These are phyloP conservation scores for Anguilla rostrata DNA, from an alignment of 2,113 vertebrate genomes.

Conservation along the genomic window DNA sequence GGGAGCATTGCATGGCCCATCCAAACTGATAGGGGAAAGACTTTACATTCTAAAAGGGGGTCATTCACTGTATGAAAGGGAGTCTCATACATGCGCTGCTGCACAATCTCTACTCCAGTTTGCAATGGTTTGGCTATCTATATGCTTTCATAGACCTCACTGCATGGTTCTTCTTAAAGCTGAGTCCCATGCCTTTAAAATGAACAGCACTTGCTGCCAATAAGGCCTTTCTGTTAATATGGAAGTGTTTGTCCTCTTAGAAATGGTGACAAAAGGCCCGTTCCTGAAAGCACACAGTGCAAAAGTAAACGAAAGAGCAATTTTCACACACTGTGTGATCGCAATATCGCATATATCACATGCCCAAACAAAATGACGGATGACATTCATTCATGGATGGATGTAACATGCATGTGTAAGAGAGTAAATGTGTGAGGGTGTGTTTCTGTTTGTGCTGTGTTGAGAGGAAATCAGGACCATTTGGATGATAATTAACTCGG, in stretches of 20 bases:
- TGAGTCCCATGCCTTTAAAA: neutral
- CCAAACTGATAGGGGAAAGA: neutral
- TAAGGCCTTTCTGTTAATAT: neutral
- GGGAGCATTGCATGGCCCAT: neutral
- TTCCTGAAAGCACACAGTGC: neutral
- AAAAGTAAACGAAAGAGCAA: neutral
- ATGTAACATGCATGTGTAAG: neutral
- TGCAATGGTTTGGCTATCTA: neutral
- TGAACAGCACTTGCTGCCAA: neutral
- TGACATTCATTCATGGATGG: neutral
- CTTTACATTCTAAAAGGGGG: neutral
- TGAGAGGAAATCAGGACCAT: neutral
- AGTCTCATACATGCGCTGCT: neutral
- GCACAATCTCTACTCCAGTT: neutral
- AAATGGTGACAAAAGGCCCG: neutral
- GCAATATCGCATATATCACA: neutral
- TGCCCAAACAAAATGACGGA: neutral
- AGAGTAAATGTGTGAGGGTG: neutral
- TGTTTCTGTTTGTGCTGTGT: neutral
- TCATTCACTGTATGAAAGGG: neutral
- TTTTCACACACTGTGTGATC: neutral
- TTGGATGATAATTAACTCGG: neutral
- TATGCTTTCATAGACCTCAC: neutral
- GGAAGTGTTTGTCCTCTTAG: neutral
- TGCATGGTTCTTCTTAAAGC: neutral